Base-by-base conservation (phyloP, 2,113 vertebrate genomes). In the Grallaria varia region DNA sequence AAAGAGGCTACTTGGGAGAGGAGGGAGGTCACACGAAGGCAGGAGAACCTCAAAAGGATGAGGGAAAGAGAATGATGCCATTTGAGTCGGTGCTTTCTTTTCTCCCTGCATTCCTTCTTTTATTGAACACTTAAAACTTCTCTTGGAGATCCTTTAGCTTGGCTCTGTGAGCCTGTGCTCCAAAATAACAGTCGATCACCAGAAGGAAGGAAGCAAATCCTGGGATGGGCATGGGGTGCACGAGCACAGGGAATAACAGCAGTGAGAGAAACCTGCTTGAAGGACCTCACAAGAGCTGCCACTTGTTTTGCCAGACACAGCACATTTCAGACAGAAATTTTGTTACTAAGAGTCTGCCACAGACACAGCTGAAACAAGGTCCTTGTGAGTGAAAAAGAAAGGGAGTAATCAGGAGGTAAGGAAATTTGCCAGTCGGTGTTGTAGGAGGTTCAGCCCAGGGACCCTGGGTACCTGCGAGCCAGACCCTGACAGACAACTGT, bases 71-170 rank as follows among this genome's bases (percentile, higher is more conserved):
- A 92, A 94, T 86, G 52, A 95, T 95, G 87, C 90, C 77, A 82
- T 95, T 92, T 0, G 56, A 88, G 84, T 63, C 40, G 0, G 39
- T 31, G 42, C 72, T 93, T 96, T 92, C 78, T 87, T 93, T 94
- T 75, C 74, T 78, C 35, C 62, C 69, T 14, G 35, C 93, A 96
- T 96, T 96, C 93, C 90, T 95, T 82, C 96, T 84, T 95, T 87
- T 92, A 95, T 69, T 95, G 95, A 96, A 87, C 66, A 81, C 80
- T 84, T 93, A 81, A 95, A 94, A 89, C 80, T 93, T 94, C 80
- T 87, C 91, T 81, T 87, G 83, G 76, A 89, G 90, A 94, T 95
- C 52, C 69, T 92, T 86, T 90, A 23, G 69, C 79, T 68, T 37
- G 68, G 73, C 47, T 92, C 73, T 45, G 49, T 12, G 50, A 85